Evolutionary conservation across 2,888 invertebrate genomes (phyloP), one percentile per base, ranked within the genome.

Genomic region (Hymenopus coronatus): DNA sequence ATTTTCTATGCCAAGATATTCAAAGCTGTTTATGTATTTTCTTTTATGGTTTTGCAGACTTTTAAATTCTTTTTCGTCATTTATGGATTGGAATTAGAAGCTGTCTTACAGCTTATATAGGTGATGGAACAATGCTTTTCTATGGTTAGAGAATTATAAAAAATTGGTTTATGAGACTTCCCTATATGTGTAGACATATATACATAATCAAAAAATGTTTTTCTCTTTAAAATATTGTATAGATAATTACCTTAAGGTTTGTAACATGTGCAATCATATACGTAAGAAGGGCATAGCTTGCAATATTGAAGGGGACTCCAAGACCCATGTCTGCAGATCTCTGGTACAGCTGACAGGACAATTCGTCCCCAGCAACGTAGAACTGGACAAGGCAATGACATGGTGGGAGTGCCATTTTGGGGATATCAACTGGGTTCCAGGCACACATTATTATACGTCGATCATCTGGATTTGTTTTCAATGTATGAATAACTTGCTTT

Each of bases 301-400:
- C 99, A 91, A 99, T 98, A 93, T 99, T 99, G 93, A 99, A 99
- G 20, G 99, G 99, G 0, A 99, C 98, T n/a, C 99, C 99, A 2
- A 99, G 94, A 3, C 99, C 99, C 97, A 99, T 98, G 93, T 99
- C 99, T 12, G 98, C 99, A 91, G 99, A 99, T 91, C 99, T 95
- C 93, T 99, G 99, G 93, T 99, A 99, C 91, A 99, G 93, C 91
- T 98, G 97, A 92, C 98, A 99, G 0, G 98, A 98, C 1, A 99
- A 94, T 93, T 97, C 97, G 2, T 96, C 96, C 91, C 95, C 94
- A 0, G 96, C 95, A 0, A 99, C 99, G 94, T 97, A 98, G 94
- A 99, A 99, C 93, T 99, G 99, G 0, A 96, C 97, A 85, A 99
- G 94, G 92, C 98, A 97, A 92, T 99, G 99, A 92, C 99, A 99